Conservation (phyloP, 1,140 invertebrate genomes). For the Rhagoletis zephyria region DNA sequence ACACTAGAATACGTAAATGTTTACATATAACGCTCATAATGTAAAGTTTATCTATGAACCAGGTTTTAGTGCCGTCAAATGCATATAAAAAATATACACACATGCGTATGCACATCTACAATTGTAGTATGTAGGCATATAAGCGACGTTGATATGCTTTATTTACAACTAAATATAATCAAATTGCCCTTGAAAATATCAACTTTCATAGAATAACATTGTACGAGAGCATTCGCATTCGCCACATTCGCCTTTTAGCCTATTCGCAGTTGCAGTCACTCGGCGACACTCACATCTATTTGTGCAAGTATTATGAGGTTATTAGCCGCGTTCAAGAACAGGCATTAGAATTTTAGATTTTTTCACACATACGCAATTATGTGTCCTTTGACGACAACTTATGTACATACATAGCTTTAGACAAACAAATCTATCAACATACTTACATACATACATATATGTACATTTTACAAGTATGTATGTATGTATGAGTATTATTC, state of each 20-base stretch:
- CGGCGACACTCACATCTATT: constrained; percentile 3
- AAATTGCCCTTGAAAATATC: constrained; percentile 51
- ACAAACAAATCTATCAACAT: neutral
- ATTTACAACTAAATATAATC: constrained; percentile 51
- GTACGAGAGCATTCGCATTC: constrained; percentile 47
- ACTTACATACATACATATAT: neutral
- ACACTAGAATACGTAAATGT: no score
- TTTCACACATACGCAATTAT: neutral
- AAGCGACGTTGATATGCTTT: constrained; percentile 34
- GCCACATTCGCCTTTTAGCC: constrained; percentile 32
- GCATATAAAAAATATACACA: neutral
- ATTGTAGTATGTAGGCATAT: constrained; percentile 3
- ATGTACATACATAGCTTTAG: neutral
- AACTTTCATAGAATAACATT: constrained; percentile 53
- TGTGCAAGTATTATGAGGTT: constrained; percentile 13
- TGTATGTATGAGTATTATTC: no score
- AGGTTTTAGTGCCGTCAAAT: neutral
- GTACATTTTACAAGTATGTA: neutral
- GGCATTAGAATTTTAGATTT: constrained; percentile 41
- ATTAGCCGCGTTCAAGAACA: constrained; percentile 44
- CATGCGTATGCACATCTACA: neutral
- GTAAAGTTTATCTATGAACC: neutral
- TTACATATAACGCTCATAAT: no score
- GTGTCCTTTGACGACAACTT: constrained; percentile 32
- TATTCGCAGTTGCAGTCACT: constrained; percentile 43